Evolutionary conservation across 2,888 invertebrate species (phyloP).

Genomic region (Mamestra brassicae): DNA sequence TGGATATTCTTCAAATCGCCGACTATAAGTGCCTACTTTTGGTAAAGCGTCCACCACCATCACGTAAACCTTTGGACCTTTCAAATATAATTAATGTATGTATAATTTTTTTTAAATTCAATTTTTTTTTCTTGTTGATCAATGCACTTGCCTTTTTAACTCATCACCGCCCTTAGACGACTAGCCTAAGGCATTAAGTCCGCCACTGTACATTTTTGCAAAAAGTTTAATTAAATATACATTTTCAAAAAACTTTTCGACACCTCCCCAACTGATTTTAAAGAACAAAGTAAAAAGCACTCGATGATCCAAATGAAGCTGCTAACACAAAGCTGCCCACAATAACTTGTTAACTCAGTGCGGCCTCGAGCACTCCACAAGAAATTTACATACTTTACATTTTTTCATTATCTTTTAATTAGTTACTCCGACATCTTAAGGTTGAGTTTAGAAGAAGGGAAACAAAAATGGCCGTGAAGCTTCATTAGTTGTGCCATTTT

Average conservation of each 20-base stretch:
- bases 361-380: constrained; percentile 66
- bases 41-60: too few relatives aligned
- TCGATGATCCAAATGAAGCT: constrained; percentile 52
- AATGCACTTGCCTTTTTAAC: background rate
- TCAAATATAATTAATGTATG: too few relatives aligned
- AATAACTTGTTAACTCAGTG: constrained; percentile 61
- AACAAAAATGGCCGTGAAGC: constrained; percentile 62
- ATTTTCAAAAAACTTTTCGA: background rate
- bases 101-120: too few relatives aligned
- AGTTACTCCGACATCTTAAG: constrained; percentile 74
- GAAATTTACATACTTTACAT: constrained; percentile 83
- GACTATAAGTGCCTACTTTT: too few relatives aligned
- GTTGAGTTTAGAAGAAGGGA: constrained; percentile 66
- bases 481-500: constrained; percentile 64
- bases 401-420: constrained; percentile 86
- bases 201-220: too few relatives aligned
- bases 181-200: too few relatives aligned
- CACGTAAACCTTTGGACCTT: too few relatives aligned
- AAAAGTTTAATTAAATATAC: background rate
- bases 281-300: constrained; percentile 32
- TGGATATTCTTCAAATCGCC: too few relatives aligned
- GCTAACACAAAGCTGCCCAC: constrained; percentile 56
- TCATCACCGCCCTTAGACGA: too few relatives aligned
- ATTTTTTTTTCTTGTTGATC: too few relatives aligned
- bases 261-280: background rate